Percentiles rank a stretch among this genome's conserved stretches.
Evolutionary conservation across 2,888 invertebrate genomes (phyloP).

Genomic region (Malacosoma neustria): DNA sequence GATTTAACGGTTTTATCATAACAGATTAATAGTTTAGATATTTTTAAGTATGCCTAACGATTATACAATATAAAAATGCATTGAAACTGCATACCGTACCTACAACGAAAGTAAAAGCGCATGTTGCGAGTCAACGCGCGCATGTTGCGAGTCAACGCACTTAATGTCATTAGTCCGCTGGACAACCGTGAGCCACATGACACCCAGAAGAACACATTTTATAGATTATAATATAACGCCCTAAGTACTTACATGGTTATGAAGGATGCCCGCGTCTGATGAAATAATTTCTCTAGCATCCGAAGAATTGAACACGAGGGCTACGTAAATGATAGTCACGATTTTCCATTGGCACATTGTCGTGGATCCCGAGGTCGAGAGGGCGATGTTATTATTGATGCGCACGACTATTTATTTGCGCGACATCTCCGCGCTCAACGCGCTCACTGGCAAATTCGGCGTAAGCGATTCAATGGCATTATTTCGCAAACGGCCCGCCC

Average conservation of each 20-base stretch:
- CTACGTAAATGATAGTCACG: constrained; percentile 55
- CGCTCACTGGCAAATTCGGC: constrained; percentile 52
- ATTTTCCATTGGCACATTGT: constrained; percentile 68
- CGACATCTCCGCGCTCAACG: constrained; percentile 55
- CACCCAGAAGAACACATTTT: background rate
- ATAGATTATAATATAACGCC: constrained; percentile 5
- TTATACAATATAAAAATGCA: no score
- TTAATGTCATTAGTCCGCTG: constrained; percentile 16
- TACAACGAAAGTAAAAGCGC: constrained; percentile 63
- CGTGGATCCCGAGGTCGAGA: constrained; percentile 33
- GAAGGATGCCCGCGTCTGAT: constrained; percentile 30
- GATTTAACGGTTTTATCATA: no score
- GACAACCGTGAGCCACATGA: constrained; percentile 26
- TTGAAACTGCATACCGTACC: background rate
- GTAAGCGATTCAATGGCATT: constrained; percentile 55
- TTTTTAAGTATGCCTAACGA: no score
- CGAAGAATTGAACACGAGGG: constrained; percentile 33
- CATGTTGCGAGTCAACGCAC: constrained; percentile 47
- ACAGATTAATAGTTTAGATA: no score
- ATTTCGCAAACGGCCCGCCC: constrained; percentile 53
- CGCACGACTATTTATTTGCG: constrained; percentile 56
- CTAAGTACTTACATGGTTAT: constrained; percentile 54
- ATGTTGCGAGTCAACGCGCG: constrained; percentile 47
- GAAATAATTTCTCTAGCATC: constrained; percentile 43
- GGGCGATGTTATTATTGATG: constrained; percentile 29